Evolutionary conservation across 2,888 invertebrate genomes (phyloP), one percentile per base, ranked within the genome.

Genomic region (Agriopis aurantiaria): DNA sequence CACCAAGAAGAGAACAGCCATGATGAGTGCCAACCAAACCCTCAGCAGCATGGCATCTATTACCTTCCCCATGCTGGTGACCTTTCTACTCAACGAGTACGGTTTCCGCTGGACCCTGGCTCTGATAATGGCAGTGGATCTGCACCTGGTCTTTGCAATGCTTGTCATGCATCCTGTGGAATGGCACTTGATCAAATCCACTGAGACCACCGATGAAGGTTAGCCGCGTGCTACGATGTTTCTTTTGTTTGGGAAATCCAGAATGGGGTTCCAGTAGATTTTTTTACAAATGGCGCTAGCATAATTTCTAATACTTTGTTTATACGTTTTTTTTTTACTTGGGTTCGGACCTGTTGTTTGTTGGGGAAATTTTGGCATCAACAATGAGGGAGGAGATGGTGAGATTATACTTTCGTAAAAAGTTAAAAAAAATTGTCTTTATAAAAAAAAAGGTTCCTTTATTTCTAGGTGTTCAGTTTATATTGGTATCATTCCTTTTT

Each of bases 21-120:
- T 97, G 93, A 97, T 97, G 96, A 96, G 96, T 68, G 95, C 96
- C 11, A 95, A 96, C n/a, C 97, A 97, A 85, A 95, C 96, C 0
- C 88, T 96, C 74, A 96, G 97, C 78, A 96, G 96, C 9, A 84
- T 96, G 53, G 96, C 96, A 0, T 95, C 95, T 8, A 97, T 97
- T 80, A 92, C 96, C 0, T 96, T 96, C 82, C 97, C 97, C 0
- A 94, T 96, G 67, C 82, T 96, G 3, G 95, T 96, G 52, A 96
- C 96, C 51, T 93, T 93, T 67, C 90, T 96, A 10, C 88, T 96
- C 77, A 91, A 94, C 0, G 88, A 90, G 73, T 97, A 96, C 73
- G 97, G 97, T 3, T 97, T 96, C 82, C 90, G 96, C 72, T 97
- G 97, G 84, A 96, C 97, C 12, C 90, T 96, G 4, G 95, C 96